Evolutionary conservation across 2,797 vertebrate species (phyloP).

Genomic region (Enteromius treurensis): DNA sequence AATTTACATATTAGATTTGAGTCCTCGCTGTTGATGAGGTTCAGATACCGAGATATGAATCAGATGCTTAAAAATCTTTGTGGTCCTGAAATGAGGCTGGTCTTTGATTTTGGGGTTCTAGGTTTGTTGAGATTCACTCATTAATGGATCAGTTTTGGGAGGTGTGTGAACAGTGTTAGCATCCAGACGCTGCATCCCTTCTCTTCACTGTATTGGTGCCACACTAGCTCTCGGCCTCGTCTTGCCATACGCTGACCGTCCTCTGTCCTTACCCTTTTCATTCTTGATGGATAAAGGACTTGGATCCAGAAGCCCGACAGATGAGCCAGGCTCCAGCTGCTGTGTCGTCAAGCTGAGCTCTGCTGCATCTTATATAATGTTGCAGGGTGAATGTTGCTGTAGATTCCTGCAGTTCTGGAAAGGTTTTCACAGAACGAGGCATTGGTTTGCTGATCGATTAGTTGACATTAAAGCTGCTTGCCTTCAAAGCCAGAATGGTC

Average conservation of each 20-base stretch:
- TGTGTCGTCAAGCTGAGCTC: not conserved
- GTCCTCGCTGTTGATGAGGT: not conserved
- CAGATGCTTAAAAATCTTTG: not conserved
- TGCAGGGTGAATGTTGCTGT: slow-evolving; percentile 5
- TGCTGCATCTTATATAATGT: not conserved
- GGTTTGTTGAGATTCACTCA: not conserved
- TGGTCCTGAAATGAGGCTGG: not conserved
- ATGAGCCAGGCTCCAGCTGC: not conserved
- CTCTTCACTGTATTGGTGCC: not conserved
- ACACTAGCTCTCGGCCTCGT: not conserved
- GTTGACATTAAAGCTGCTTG: not conserved
- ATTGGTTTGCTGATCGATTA: not conserved
- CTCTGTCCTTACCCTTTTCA: not conserved
- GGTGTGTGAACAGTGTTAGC: slow-evolving; percentile 52
- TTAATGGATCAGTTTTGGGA: slow-evolving; percentile 34
- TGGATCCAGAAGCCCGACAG: not conserved
- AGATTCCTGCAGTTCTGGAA: not conserved
- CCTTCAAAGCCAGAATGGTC: not conserved
- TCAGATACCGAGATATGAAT: not conserved
- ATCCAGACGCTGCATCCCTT: slow-evolving; percentile 1
- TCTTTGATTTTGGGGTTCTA: not conserved
- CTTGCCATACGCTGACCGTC: not conserved
- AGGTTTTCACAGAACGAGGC: not conserved
- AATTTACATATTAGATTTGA: not conserved
- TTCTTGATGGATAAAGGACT: not conserved